Percentiles rank a stretch among this genome's conserved stretches.
These are phyloP conservation scores for Phrynocephalus vlangalii DNA, from an alignment of 2,797 vertebrate species.

Conservation along the genomic window DNA sequence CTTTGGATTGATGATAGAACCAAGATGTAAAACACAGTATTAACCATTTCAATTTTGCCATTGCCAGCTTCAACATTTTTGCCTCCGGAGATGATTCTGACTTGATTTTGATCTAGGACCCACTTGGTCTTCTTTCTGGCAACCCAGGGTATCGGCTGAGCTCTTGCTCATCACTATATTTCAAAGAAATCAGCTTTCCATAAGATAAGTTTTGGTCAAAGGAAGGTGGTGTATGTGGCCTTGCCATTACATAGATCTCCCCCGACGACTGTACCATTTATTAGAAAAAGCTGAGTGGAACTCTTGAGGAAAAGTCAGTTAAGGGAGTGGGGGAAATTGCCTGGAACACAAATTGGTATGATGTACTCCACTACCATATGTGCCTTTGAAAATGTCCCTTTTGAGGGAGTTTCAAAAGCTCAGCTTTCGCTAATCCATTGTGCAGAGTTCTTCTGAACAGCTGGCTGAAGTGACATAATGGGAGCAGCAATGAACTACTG, in stretches of 20 bases:
- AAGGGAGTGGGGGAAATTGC: conserved; percentile 22
- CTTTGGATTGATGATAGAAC: no score
- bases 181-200: not conserved
- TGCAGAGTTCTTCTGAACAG: conserved; percentile 11
- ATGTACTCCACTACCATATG: not conserved
- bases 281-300: conserved; percentile 7
- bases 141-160: no score
- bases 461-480: conserved; percentile 13
- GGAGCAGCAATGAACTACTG: conserved; percentile 2
- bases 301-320: conserved; percentile 44
- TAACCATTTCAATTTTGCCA: no score
- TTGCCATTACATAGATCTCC: not conserved
- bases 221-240: not conserved
- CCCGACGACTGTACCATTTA: conserved; percentile 12
- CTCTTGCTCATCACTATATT: no score
- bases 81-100: no score
- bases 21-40: no score
- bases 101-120: no score
- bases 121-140: not conserved
- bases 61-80: no score
- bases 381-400: conserved; percentile 19
- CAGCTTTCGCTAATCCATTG: conserved; percentile 15
- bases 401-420: conserved; percentile 5
- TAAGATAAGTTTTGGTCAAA: not conserved
- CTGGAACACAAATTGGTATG: conserved; percentile 17